Conservation (phyloP, 2,888 invertebrate genomes). For the Stenodema calcarata region DNA sequence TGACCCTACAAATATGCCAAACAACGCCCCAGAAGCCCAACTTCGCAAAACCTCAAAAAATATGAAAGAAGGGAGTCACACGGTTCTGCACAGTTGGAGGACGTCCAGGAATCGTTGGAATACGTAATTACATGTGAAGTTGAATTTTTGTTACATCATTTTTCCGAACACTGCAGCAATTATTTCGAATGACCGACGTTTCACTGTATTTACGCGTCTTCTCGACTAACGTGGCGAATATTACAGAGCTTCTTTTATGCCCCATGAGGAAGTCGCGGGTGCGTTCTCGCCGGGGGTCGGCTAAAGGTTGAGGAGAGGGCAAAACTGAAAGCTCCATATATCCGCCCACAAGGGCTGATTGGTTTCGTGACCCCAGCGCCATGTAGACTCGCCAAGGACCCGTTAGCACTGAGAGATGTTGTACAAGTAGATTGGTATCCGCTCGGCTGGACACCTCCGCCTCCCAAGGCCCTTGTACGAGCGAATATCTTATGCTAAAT, state of each 20-base stretch:
- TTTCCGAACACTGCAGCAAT: too few relatives aligned
- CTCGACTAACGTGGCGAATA: not conserved
- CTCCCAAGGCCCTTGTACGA: not conserved
- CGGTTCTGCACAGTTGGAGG: too few relatives aligned
- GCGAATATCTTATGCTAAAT: not conserved
- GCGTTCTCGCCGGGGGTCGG: not conserved
- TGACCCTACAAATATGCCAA: too few relatives aligned
- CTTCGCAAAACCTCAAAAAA: too few relatives aligned
- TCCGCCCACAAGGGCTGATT: not conserved
- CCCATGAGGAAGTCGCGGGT: not conserved
- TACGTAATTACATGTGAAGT: too few relatives aligned
- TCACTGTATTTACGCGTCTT: too few relatives aligned
- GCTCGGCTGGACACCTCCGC: not conserved
- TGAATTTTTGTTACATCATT: too few relatives aligned
- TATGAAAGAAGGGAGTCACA: too few relatives aligned
- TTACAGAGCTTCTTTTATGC: not conserved
- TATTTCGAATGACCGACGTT: too few relatives aligned
- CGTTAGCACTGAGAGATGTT: not conserved
- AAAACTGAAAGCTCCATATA: not conserved
- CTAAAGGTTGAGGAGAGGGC: not conserved
- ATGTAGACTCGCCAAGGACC: not conserved
- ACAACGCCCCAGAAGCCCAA: too few relatives aligned
- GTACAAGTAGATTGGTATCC: not conserved
- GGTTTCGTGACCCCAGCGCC: not conserved
- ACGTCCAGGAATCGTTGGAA: too few relatives aligned